Evolutionary conservation across 37 sponge, comb jelly and placozoan species (phyloP), one percentile per base, ranked within the genome.

Genomic region (Crambe crambe): DNA sequence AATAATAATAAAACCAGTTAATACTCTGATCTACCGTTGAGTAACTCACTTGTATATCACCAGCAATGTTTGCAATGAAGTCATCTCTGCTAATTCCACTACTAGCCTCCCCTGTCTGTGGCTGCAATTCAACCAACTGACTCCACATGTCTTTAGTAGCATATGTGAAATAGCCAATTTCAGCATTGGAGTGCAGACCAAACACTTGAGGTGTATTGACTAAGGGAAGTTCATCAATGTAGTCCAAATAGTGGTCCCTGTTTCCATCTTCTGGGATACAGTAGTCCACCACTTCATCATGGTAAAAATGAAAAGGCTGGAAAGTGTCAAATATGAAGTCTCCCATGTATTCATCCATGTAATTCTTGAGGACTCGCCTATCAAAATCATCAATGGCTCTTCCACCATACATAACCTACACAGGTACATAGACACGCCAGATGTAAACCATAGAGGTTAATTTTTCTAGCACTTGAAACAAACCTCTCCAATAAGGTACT

Each of bases 271-370:
- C 71, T 30, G 99, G 99, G 68, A 98, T 98, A 38, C 56, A n/a
- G 73, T 98, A 98, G 56, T 96, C 97, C 58, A 96, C 91, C 22
- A 89, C 86, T 18, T 74, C 64, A 72, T 96, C 84, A 39, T 85
- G 68, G 91, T 92, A 96, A 87, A 98, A 98, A 83, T 96, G 97
- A 84, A 98, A 98, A 0, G 99, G 99, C 62, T 98, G 99, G 74
- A 98, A 98, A 34, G 99, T 91, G 74, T 98, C 99, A 77, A 98
- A 98, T 30, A 98, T 98, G 77, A 98, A 98, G 83, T 98, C 99
- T 71, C 99, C 99, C 95, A 98, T 96, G 84, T 98, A 98, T 60
- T 98, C 99, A 51, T 98, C 97, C 99, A 98, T 98, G 87, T 98
- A 98, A 18, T 91, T 98, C 78, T 77, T 98, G 69, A 98, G 95